These are phyloP conservation scores for Halocynthia aurantium DNA, from an alignment of 23 tunicate species.

Conservation along the genomic window DNA sequence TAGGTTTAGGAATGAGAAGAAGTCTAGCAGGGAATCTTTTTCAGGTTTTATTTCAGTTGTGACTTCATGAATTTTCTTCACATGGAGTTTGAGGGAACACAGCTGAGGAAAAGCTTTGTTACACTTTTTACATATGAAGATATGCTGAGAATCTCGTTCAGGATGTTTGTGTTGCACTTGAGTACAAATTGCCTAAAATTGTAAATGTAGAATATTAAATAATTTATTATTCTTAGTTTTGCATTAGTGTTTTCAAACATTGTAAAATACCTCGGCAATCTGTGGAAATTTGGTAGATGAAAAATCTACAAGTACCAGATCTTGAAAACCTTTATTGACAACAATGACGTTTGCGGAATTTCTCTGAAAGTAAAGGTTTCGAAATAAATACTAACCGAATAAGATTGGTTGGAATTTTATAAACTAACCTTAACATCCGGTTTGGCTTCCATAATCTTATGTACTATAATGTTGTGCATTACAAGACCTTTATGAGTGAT, in stretches of 20 bases:
- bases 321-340: conserved; percentile 35
- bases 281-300: conserved; percentile 40
- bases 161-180: conserved; percentile 16
- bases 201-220: background rate
- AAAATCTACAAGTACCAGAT: conserved; percentile 47
- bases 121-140: conserved; percentile 66
- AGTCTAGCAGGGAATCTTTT: background rate
- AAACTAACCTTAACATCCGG: background rate
- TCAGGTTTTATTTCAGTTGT: background rate
- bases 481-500: conserved; percentile 7
- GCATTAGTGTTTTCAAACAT: too few relatives aligned
- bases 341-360: background rate
- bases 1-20: background rate
- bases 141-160: conserved; percentile 33
- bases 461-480: conserved; percentile 14
- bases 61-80: conserved; percentile 8
- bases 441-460: conserved; percentile 3
- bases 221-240: background rate
- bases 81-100: conserved; percentile 26
- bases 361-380: background rate
- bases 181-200: conserved; percentile 30
- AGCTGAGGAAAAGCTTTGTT: conserved; percentile 46
- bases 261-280: conserved; percentile 46
- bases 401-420: too few relatives aligned
- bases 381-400: background rate